Percentiles rank a stretch among this genome's conserved stretches.
These are phyloP conservation scores for Coreius guichenoti DNA, from an alignment of 2,797 vertebrate genomes.

Conservation along the genomic window DNA sequence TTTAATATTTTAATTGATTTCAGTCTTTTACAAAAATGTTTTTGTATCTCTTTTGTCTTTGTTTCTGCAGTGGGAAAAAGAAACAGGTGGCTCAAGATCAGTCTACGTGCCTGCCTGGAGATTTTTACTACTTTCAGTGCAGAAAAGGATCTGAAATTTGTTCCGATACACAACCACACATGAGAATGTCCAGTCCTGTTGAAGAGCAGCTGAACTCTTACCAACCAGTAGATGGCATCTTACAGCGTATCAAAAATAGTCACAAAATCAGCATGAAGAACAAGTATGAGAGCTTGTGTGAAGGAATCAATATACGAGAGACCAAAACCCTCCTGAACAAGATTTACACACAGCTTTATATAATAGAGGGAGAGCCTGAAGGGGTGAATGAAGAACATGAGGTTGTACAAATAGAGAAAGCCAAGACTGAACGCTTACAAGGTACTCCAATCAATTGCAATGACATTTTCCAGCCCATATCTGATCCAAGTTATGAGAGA, in stretches of 20 bases:
- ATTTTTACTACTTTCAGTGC: neutral
- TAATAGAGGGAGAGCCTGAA: constrained; percentile 46
- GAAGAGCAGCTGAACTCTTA: neutral
- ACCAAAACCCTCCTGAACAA: constrained; percentile 38
- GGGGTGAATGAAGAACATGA: constrained; percentile 53
- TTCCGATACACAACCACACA: neutral
- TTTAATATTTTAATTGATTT: neutral
- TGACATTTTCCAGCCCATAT: constrained; percentile 44
- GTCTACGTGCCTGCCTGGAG: neutral
- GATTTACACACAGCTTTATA: constrained; percentile 49
- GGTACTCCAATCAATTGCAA: constrained; percentile 40
- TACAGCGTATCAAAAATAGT: constrained; percentile 1
- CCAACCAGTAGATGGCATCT: neutral
- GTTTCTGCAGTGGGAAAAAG: constrained; percentile 18
- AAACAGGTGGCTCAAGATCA: neutral
- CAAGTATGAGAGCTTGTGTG: constrained; percentile 29
- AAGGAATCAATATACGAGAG: constrained; percentile 16
- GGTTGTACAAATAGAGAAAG: constrained; percentile 41
- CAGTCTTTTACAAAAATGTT: neutral
- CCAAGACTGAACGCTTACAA: constrained; percentile 26
- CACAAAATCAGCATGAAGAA: constrained; percentile 46
- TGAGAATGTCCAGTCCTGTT: neutral
- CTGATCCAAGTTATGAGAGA: neutral
- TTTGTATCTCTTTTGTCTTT: neutral
- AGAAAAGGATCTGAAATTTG: constrained; percentile 9